Evolutionary conservation across 2,888 invertebrate genomes (phyloP).

Genomic region (Euzetes globulus): DNA sequence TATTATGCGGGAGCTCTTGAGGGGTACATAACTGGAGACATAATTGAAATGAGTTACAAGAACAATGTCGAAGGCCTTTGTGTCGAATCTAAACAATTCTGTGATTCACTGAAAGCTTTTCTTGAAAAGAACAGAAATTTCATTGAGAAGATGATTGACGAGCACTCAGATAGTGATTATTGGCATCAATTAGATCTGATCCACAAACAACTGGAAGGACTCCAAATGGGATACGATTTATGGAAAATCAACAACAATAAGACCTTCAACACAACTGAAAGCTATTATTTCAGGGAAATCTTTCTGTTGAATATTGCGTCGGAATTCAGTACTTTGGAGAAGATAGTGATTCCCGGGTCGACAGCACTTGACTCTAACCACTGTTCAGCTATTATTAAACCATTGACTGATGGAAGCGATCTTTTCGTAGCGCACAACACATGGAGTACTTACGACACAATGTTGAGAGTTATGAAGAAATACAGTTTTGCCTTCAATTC

Average conservation of each 20-base stretch:
- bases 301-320: neutral
- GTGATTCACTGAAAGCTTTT: slow-evolving; percentile 45
- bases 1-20: slow-evolving; percentile 77
- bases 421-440: slow-evolving; percentile 71
- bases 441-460: slow-evolving; percentile 68
- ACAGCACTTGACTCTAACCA: neutral
- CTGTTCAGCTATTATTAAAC: slow-evolving; percentile 61
- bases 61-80: slow-evolving; percentile 62
- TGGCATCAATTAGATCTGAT: slow-evolving; percentile 54
- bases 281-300: neutral
- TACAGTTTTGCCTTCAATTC: slow-evolving; percentile 60
- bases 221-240: slow-evolving; percentile 60
- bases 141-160: slow-evolving; percentile 42
- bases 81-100: slow-evolving; percentile 52
- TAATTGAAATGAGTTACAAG: slow-evolving; percentile 69
- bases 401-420: slow-evolving; percentile 55
- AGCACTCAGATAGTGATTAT: neutral
- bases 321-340: neutral
- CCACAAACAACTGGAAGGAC: slow-evolving; percentile 67
- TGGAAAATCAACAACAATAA: slow-evolving; percentile 35
- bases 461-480: slow-evolving; percentile 74
- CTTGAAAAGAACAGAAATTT: slow-evolving; percentile 48
- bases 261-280: neutral
- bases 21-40: slow-evolving; percentile 69
- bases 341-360: neutral